Evolutionary conservation across 2,888 invertebrate species (phyloP).

Genomic region (Drosophila greeni): DNA sequence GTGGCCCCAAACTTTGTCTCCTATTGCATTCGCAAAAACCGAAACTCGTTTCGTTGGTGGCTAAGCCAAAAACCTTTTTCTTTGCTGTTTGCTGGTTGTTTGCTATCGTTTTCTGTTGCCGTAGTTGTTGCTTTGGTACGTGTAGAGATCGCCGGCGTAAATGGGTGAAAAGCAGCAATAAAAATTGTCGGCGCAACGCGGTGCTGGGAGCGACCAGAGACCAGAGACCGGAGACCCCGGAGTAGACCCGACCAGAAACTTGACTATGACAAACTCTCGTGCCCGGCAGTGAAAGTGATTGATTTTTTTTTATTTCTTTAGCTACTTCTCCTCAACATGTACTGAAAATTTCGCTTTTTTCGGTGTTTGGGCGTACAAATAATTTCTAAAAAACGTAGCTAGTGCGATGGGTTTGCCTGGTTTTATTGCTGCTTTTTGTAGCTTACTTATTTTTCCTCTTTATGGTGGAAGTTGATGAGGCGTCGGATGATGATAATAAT

Average conservation of each 20-base stretch:
- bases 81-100: not conserved
- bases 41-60: constrained; percentile 56
- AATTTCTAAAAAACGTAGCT: constrained; percentile 36
- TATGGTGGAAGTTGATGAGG: constrained; percentile 25
- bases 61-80: constrained; percentile 35
- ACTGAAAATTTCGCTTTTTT: constrained; percentile 56
- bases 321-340: constrained; percentile 22
- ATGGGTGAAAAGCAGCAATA: constrained; percentile 64
- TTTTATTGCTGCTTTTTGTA: constrained; percentile 13
- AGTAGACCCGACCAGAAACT: constrained; percentile 23
- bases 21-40: constrained; percentile 55
- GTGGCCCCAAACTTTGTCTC: constrained; percentile 19
- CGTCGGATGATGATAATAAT: constrained; percentile 33
- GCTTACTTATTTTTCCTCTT: constrained; percentile 18
- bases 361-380: constrained; percentile 34
- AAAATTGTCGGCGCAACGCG: constrained; percentile 52
- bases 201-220: constrained; percentile 10
- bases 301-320: constrained; percentile 53
- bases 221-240: constrained; percentile 11
- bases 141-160: constrained; percentile 50
- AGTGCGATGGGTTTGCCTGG: constrained; percentile 9
- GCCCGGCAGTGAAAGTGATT: constrained; percentile 67
- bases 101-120: not conserved
- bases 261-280: constrained; percentile 52
- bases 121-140: constrained; percentile 46